phyloP scores from a whole-genome alignment of 2,888 invertebrate species.

The Heterodera filipjevi region DNA sequence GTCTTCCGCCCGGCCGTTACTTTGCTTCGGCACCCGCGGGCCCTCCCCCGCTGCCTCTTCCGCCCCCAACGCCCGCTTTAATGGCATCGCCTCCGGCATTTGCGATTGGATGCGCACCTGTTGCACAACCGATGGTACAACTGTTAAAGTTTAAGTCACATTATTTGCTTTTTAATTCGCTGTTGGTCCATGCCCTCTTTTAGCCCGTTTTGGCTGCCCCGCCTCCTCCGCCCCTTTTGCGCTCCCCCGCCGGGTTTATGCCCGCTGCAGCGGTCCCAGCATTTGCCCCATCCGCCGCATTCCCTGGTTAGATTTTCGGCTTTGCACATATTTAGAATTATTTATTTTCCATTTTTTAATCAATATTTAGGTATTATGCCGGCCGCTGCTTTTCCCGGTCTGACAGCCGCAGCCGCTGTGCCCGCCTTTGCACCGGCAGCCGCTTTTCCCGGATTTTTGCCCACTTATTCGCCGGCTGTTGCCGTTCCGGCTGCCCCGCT shows the following conservation, averaged over 20 bases:
- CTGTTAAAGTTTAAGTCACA: neutral
- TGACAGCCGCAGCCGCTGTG: neutral
- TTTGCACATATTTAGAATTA: neutral
- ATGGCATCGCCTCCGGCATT: slow-evolving; percentile 12
- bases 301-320: slow-evolving; percentile 2
- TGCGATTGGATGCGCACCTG: neutral
- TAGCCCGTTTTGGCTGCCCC: slow-evolving; percentile 6
- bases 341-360: neutral
- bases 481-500: neutral
- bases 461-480: slow-evolving; percentile 10
- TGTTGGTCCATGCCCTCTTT: neutral
- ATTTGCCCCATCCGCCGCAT: slow-evolving; percentile 10
- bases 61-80: slow-evolving; percentile 8
- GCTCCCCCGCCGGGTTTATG: slow-evolving; percentile 7
- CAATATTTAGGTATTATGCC: slow-evolving; percentile 6
- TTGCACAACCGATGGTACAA: neutral
- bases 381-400: slow-evolving; percentile 15
- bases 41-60: neutral
- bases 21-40: slow-evolving; percentile 18
- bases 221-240: neutral
- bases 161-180: neutral
- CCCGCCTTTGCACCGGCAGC: slow-evolving; percentile 6
- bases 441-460: slow-evolving; percentile 7
- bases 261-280: slow-evolving; percentile 23
- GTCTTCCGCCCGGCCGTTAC: slow-evolving; percentile 15